Evolutionary conservation across 2,888 invertebrate genomes (phyloP), one percentile per base, ranked within the genome.

Genomic region (Odontomyia ornata): DNA sequence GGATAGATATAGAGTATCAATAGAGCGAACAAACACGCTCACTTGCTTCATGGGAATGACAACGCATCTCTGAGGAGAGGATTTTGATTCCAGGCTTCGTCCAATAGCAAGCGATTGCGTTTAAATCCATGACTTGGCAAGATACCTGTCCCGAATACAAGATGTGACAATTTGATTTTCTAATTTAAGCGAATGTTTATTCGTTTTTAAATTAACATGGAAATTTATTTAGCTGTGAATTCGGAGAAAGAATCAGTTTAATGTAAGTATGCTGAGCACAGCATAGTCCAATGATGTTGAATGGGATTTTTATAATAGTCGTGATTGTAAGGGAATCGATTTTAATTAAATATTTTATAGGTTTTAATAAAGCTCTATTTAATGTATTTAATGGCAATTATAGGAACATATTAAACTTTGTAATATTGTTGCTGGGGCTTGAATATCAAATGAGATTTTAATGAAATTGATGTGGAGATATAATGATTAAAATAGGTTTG

Each of bases 141-240:
- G 72, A 57, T 57, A 73, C 73, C 73, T 73, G 73, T 73, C 73
- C 30, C 57, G 73, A 73, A 73, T 73, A 57, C 73, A 46, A 30
- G 57, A 73, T 73, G 73, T 60, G 73, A 73, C 73, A 73, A 73
- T 73, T 73, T 73, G 73, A 73, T 73, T 73, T 36, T 73, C 73
- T 73, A 73, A 73, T 73, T 73, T 73, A 57, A 73, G 57, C 43
- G 18, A 73, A 57, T 57, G 57, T 73, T 57, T 57, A 57, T 57
- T 69, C 69, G 69, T 69, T 69, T 57, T 73, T 36, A 57, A 73
- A 73, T 73, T 73, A 73, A 73, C 73, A 57, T 57, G 57, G 60
- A 73, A 72, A 73, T 73, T 60, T 36, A 73, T 73, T 73, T 73
- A 9, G 73, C 57, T 60, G 21, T 25, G 9, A 27, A 13, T 65